phyloP scores from a whole-genome alignment of 2,113 vertebrate genomes.

The Myrmecophaga tridactyla region DNA sequence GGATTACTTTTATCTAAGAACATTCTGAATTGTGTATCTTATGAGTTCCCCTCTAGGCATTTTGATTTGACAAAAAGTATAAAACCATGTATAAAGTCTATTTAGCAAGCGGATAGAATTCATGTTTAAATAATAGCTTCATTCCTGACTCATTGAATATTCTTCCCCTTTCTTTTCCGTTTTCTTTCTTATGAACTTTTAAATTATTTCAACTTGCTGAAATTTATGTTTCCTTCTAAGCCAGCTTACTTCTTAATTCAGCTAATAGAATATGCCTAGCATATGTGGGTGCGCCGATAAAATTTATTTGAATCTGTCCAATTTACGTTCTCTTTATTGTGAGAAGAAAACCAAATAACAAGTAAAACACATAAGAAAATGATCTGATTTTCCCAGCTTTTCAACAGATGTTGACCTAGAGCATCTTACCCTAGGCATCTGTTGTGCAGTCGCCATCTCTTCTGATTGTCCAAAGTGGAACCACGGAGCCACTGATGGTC shows the following conservation, averaged over 20 bases:
- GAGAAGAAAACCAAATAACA: not conserved
- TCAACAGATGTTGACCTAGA: not conserved
- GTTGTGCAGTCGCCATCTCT: not conserved
- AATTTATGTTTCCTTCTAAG: too few relatives aligned
- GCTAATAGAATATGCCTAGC: too few relatives aligned
- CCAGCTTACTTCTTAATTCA: too few relatives aligned
- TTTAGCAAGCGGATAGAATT: too few relatives aligned
- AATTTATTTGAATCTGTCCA: not conserved
- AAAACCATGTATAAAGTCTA: too few relatives aligned
- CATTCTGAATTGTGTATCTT: not conserved
- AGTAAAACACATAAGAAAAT: not conserved
- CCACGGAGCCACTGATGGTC: too few relatives aligned
- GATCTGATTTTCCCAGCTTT: not conserved
- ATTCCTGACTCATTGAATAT: too few relatives aligned
- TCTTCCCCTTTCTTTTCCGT: too few relatives aligned
- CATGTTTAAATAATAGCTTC: too few relatives aligned
- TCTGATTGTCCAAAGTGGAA: too few relatives aligned
- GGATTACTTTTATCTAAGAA: not conserved
- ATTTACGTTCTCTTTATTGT: not conserved
- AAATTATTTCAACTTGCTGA: too few relatives aligned
- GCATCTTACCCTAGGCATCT: not conserved
- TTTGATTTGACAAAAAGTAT: not conserved
- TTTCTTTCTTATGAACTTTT: too few relatives aligned
- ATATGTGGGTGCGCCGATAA: not conserved
- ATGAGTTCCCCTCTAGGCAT: not conserved